A percentile compares a stretch with the other conserved stretches of the same genome.
Evolutionary conservation across 2,797 vertebrate species (phyloP).

Genomic region (Poecilia velifera): DNA sequence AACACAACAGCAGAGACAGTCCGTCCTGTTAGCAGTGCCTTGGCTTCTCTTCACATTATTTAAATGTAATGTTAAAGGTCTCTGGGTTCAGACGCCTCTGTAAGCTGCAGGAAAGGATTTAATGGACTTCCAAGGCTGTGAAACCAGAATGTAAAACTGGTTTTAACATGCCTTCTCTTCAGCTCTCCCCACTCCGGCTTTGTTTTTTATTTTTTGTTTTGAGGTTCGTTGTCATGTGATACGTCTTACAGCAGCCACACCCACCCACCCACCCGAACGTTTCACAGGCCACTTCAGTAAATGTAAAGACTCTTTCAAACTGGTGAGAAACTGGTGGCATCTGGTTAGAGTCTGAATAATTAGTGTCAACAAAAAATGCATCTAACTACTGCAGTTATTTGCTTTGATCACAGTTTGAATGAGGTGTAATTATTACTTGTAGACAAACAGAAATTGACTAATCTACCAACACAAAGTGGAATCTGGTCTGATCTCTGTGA

Average conservation of each 20-base stretch:
- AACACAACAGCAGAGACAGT: neutral
- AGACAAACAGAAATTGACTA: neutral
- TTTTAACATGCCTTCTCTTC: neutral
- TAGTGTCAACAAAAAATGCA: neutral
- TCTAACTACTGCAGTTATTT: neutral
- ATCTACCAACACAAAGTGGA: neutral
- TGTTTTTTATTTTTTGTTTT: slow-evolving; percentile 1
- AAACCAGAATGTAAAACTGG: neutral
- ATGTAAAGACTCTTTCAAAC: slow-evolving; percentile 2
- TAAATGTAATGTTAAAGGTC: neutral
- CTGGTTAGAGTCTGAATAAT: neutral
- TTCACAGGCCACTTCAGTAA: neutral
- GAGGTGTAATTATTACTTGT: slow-evolving; percentile 4
- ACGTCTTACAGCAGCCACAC: neutral
- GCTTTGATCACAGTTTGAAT: neutral
- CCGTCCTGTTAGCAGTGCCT: neutral
- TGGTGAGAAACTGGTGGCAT: neutral
- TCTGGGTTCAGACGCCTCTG: neutral
- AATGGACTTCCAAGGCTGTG: neutral
- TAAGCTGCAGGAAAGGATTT: neutral
- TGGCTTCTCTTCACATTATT: neutral
- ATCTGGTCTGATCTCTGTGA: neutral
- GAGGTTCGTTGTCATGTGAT: neutral
- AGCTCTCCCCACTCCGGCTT: neutral
- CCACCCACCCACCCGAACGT: neutral